Percentiles rank a stretch among this genome's conserved stretches.
These are phyloP conservation scores for Sinocyclocheilus anshuiensis DNA, from an alignment of 2,113 vertebrate genomes.

Conservation along the genomic window DNA sequence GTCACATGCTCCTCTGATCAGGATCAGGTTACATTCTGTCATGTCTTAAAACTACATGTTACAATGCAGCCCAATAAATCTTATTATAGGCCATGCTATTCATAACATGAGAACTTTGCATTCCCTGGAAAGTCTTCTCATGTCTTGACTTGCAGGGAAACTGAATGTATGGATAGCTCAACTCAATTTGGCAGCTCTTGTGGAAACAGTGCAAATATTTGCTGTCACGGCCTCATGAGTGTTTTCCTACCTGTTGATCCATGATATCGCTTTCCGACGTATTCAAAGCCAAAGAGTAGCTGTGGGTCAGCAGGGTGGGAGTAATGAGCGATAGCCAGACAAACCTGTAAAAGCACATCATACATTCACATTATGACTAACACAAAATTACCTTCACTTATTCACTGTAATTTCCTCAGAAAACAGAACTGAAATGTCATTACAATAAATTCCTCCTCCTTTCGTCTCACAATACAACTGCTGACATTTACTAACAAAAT, in stretches of 20 bases:
- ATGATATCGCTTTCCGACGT: conserved; percentile 87
- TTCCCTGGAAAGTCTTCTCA: background rate
- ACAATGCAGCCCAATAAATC: background rate
- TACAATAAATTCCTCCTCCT: background rate
- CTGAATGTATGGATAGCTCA: conserved; percentile 10
- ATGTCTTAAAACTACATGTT: conserved; percentile 6
- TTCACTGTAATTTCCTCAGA: background rate
- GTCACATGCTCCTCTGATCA: background rate
- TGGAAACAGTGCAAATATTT: background rate
- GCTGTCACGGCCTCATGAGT: background rate
- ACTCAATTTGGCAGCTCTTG: conserved; percentile 4
- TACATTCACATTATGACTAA: conserved; percentile 23
- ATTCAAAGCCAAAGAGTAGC: conserved; percentile 98
- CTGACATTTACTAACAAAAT: background rate
- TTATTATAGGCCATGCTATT: conserved; percentile 9
- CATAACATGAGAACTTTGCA: conserved; percentile 13
- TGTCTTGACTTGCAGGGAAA: conserved; percentile 10
- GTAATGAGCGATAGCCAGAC: conserved; percentile 97
- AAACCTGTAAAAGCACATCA: conserved; percentile 79
- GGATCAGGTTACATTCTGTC: background rate
- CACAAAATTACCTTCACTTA: background rate
- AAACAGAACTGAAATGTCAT: background rate
- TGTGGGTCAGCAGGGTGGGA: conserved; percentile 95
- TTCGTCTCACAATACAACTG: background rate
- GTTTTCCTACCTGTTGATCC: conserved; percentile 81